Evolutionary conservation across 2,113 vertebrate species (phyloP).

Genomic region (Arvicanthis niloticus): DNA sequence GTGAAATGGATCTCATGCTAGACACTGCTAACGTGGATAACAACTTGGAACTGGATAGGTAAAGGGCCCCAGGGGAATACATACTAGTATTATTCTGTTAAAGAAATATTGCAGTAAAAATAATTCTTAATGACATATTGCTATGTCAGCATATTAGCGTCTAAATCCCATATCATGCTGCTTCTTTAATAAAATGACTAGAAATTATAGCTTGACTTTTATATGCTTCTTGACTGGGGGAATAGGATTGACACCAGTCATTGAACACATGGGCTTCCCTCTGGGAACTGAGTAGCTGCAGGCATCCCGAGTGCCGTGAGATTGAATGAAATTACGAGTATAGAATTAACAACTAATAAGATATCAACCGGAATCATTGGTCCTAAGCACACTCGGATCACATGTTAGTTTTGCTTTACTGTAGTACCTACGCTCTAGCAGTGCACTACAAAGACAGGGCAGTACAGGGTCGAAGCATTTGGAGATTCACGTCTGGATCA

Average conservation of each 20-base stretch:
- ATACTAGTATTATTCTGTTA: background rate
- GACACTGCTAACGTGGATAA: background rate
- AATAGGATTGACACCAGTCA: background rate
- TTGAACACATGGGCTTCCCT: background rate
- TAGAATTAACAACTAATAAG: background rate
- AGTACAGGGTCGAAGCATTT: background rate
- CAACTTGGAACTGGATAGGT: background rate
- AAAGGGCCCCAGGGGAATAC: background rate
- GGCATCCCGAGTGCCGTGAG: no score
- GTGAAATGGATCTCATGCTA: background rate
- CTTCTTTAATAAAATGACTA: background rate
- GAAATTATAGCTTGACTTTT: background rate
- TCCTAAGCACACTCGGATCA: background rate
- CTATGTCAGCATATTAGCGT: background rate
- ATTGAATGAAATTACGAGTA: background rate
- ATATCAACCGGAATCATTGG: background rate
- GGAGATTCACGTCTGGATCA: background rate
- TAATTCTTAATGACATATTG: background rate
- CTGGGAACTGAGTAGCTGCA: background rate
- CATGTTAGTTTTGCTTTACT: background rate
- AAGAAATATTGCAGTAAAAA: background rate
- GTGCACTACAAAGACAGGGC: conserved; percentile 4
- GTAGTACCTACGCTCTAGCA: background rate
- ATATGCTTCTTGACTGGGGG: background rate
- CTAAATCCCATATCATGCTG: background rate